These are phyloP conservation scores for Stegostoma tigrinum DNA, from an alignment of 2,113 vertebrate genomes.

Conservation along the genomic window DNA sequence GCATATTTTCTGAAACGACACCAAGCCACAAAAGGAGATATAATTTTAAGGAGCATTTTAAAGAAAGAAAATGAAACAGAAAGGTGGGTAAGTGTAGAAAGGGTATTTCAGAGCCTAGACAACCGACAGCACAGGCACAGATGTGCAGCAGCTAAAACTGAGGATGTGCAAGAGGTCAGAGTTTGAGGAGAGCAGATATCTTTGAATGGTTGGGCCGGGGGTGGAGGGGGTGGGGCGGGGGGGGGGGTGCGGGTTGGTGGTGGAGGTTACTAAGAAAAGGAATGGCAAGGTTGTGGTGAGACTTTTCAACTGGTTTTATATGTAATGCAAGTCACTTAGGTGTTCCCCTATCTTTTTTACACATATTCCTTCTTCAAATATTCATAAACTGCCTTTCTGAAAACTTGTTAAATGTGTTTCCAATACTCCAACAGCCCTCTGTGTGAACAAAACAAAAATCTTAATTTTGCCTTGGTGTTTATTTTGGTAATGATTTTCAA, in stretches of 20 bases:
- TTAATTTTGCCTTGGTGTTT: neutral
- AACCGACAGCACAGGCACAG: neutral
- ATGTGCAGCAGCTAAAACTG: neutral
- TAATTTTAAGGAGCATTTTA: neutral
- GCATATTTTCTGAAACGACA: neutral
- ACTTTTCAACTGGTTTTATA: neutral
- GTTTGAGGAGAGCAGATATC: neutral
- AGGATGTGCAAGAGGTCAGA: too few relatives aligned
- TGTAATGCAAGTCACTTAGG: neutral
- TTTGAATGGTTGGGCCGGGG: neutral
- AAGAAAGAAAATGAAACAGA: neutral
- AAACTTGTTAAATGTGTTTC: neutral
- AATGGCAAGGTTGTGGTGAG: neutral
- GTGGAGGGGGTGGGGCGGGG: too few relatives aligned
- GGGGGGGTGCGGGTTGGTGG: too few relatives aligned
- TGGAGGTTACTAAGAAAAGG: neutral
- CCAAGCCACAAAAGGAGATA: neutral
- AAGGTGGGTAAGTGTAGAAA: neutral
- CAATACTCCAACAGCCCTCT: neutral
- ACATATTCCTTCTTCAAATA: constrained; percentile 2
- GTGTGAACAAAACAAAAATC: neutral
- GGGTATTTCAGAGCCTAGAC: neutral
- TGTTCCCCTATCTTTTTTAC: neutral
- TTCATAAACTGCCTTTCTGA: neutral
- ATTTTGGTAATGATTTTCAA: neutral